Evolutionary conservation across 2,888 invertebrate genomes (phyloP), one percentile per base, ranked within the genome.

Genomic region (Apeira syringaria): DNA sequence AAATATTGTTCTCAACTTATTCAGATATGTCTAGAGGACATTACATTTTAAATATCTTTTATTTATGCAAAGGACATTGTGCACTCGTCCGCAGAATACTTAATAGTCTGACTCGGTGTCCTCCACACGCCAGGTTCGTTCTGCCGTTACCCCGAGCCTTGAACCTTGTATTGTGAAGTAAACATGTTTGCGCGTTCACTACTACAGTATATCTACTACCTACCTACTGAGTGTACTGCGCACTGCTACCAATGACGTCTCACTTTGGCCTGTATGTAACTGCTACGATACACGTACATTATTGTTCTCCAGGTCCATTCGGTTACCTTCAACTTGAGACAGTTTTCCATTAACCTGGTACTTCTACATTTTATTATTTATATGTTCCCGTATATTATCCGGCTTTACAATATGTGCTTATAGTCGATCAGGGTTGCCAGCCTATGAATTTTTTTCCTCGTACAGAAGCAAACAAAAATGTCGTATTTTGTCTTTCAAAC

Each of bases 121-220:
- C 50, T 48, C 43, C 26, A 39, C 30, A 32, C 38, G 35, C 25
- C 45, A 40, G 51, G 48, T 49, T 34, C 29, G 43, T 40, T 35
- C 49, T 46, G 55, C 42, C 52, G 46, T 48, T 50, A 50, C 50
- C 48, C 47, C 34, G 80, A 74, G 69, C 87, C 88, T 87, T 89
- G 87, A 88, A 89, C 88, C 83, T 86, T 80, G 78, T 68, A 74
- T 86, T 80, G 79, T 68, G 74, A 65, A 67, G 81, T 83, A 87
- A 88, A 88, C 88, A 87, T 87, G 86, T 88, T 88, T 88, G 81
- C 79, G 78, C n/a, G n/a, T n/a, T n/a, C 4, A 15, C 15, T 15
- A 15, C n/a, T 15, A 15, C 4, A 15, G 15, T 15, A 15, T 2
- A 4, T 20, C 5, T 20, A 20, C 7, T 17, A 17, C 17, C 4